A percentile compares a stretch with the other conserved stretches of the same genome.
These are phyloP conservation scores for Melanostoma mellinum DNA, from an alignment of 2,888 invertebrate species.

Conservation along the genomic window DNA sequence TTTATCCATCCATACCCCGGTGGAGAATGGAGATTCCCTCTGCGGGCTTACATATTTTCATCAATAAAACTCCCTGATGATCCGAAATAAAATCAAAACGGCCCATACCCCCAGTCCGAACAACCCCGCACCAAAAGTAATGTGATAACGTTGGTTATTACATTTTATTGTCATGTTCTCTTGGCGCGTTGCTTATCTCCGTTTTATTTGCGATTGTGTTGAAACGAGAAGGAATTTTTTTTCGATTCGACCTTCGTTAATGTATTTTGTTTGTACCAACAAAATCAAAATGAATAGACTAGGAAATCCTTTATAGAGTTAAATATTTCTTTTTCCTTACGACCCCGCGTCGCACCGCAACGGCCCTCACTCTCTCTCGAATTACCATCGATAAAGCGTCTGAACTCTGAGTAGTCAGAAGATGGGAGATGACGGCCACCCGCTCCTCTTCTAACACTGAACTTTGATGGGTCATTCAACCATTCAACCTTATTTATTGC, in stretches of 20 bases:
- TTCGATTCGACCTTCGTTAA: slow-evolving; percentile 48
- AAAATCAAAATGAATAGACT: slow-evolving; percentile 63
- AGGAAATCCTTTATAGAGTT: slow-evolving; percentile 61
- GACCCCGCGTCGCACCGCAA: neutral
- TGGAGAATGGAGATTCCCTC: neutral
- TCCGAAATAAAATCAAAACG: slow-evolving; percentile 48
- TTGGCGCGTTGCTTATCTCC: slow-evolving; percentile 61
- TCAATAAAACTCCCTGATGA: slow-evolving; percentile 48
- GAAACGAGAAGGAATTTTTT: slow-evolving; percentile 42
- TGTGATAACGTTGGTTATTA: slow-evolving; percentile 71
- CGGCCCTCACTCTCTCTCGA: too few relatives aligned
- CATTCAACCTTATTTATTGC: slow-evolving; percentile 71
- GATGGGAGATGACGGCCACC: too few relatives aligned
- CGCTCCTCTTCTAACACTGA: slow-evolving; percentile 15
- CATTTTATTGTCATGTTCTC: slow-evolving; percentile 71
- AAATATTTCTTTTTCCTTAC: neutral
- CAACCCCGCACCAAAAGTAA: slow-evolving; percentile 20
- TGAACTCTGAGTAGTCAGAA: too few relatives aligned
- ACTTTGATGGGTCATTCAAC: slow-evolving; percentile 70
- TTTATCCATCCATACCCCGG: slow-evolving; percentile 40
- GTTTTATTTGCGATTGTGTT: slow-evolving; percentile 45
- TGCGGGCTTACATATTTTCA: slow-evolving; percentile 44
- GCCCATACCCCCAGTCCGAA: slow-evolving; percentile 13
- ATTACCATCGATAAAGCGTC: too few relatives aligned
- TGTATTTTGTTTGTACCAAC: slow-evolving; percentile 66